Conservation (phyloP, 2,888 invertebrate species). For the Dascillus cervinus region DNA sequence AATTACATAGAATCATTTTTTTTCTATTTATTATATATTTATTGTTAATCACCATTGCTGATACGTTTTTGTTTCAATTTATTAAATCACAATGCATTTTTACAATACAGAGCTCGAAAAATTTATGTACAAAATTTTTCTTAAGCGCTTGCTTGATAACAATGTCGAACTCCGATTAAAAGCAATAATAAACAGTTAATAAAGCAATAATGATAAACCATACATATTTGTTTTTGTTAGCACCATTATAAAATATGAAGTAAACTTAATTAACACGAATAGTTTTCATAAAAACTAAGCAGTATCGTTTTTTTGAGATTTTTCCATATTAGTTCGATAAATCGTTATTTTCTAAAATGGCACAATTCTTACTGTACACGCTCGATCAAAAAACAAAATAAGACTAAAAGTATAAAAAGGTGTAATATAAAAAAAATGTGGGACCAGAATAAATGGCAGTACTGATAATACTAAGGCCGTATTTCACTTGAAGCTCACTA, state of each 20-base stretch:
- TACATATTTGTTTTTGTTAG: slow-evolving; percentile 28
- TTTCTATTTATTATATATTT: slow-evolving; percentile 21
- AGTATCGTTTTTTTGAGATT: too few relatives aligned
- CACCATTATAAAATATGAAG: slow-evolving; percentile 36
- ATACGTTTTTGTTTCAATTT: slow-evolving; percentile 43
- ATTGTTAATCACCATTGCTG: slow-evolving; percentile 43
- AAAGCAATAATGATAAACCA: slow-evolving; percentile 19
- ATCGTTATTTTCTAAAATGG: slow-evolving; percentile 38
- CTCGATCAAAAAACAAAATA: slow-evolving; percentile 6
- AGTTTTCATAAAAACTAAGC: too few relatives aligned
- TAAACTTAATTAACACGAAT: too few relatives aligned
- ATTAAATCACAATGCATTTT: slow-evolving; percentile 36
- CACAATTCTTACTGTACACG: slow-evolving; percentile 35
- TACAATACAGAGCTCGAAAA: neutral
- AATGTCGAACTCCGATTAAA: neutral
- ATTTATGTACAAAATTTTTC: neutral
- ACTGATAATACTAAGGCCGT: slow-evolving; percentile 28
- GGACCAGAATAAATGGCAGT: slow-evolving; percentile 38
- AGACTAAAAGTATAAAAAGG: neutral
- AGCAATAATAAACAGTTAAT: slow-evolving; percentile 20
- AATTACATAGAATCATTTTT: too few relatives aligned
- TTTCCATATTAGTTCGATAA: too few relatives aligned
- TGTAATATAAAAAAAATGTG: slow-evolving; percentile 27
- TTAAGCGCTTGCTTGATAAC: neutral
- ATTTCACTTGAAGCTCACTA: slow-evolving; percentile 15